These are phyloP conservation scores for Cercopithecus mona DNA, from an alignment of 2,113 vertebrate species.

Conservation along the genomic window DNA sequence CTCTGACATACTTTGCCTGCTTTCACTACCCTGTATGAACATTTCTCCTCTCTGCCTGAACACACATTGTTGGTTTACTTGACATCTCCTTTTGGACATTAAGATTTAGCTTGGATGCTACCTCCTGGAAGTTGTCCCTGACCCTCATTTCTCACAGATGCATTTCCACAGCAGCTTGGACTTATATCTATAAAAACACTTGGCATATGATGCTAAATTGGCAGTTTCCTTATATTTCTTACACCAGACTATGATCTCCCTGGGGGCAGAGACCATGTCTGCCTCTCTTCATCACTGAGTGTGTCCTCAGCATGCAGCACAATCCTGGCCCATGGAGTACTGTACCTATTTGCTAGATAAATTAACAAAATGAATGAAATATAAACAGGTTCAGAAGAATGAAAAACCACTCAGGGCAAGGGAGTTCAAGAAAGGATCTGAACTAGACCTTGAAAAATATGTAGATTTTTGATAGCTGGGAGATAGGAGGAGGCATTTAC, in stretches of 20 bases:
- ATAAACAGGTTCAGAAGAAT: slow-evolving; percentile 38
- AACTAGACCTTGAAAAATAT: slow-evolving; percentile 31
- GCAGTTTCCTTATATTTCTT: slow-evolving; percentile 30
- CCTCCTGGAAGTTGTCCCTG: not conserved
- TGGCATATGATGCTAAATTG: slow-evolving; percentile 14
- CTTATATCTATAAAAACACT: not conserved
- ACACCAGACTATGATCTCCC: not conserved
- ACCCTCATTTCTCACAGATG: not conserved
- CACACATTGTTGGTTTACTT: not conserved
- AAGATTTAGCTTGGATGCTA: slow-evolving; percentile 28
- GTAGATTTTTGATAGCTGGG: not conserved
- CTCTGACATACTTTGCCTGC: not conserved
- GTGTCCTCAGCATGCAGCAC: slow-evolving; percentile 30
- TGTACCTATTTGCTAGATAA: slow-evolving; percentile 36
- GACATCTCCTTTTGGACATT: slow-evolving; percentile 18
- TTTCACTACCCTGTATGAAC: not conserved
- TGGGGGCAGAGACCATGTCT: not conserved
- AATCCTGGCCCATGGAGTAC: not conserved
- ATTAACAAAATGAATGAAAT: slow-evolving; percentile 57
- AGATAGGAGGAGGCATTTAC: slow-evolving; percentile 41
- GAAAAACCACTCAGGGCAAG: not conserved
- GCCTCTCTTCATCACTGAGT: slow-evolving; percentile 32
- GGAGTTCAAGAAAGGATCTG: slow-evolving; percentile 32
- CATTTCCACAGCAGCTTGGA: slow-evolving; percentile 19
- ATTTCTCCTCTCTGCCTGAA: slow-evolving; percentile 31